Evolutionary conservation across 1,140 invertebrate genomes (phyloP).

Genomic region (Trichogramma pretiosum): DNA sequence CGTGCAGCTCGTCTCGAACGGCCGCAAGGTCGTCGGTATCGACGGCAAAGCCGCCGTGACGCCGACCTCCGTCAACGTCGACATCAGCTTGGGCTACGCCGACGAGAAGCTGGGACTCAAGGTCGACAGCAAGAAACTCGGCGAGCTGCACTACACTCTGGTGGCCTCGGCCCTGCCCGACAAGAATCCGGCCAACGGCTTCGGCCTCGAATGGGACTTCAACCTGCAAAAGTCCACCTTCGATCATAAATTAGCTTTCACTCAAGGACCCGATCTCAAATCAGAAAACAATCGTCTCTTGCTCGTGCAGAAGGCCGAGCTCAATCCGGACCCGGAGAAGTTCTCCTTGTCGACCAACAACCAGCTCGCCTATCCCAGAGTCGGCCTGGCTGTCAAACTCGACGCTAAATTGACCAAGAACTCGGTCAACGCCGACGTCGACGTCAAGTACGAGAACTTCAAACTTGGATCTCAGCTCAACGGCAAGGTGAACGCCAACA

Average conservation of each 20-base stretch:
- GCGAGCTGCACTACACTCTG: conserved; percentile 21
- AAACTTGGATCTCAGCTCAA: conserved; percentile 50
- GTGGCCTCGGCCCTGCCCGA: conserved; percentile 28
- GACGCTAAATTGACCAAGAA: conserved; percentile 47
- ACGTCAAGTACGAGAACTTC: conserved; percentile 46
- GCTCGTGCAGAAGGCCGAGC: conserved; percentile 39
- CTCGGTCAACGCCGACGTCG: conserved; percentile 44
- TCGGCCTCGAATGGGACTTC: conserved; percentile 46
- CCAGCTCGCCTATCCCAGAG: conserved; percentile 47
- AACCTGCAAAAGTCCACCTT: conserved; percentile 25
- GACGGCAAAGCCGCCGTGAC: conserved; percentile 46
- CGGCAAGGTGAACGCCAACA: conserved; percentile 45
- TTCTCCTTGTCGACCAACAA: conserved; percentile 38
- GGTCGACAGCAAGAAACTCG: conserved; percentile 28
- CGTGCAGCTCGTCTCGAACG: conserved; percentile 44
- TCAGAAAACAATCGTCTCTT: conserved; percentile 48
- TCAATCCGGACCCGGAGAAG: conserved; percentile 30
- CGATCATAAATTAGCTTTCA: conserved; percentile 48
- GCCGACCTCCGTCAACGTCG: conserved; percentile 36
- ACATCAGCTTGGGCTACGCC: conserved; percentile 47
- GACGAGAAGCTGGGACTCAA: conserved; percentile 43
- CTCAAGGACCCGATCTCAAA: conserved; percentile 54
- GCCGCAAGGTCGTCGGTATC: conserved; percentile 39
- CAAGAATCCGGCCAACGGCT: conserved; percentile 51
- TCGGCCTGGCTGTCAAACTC: conserved; percentile 42